Conservation (phyloP, 2,888 invertebrate genomes). For the Chymomyza caudatula region DNA sequence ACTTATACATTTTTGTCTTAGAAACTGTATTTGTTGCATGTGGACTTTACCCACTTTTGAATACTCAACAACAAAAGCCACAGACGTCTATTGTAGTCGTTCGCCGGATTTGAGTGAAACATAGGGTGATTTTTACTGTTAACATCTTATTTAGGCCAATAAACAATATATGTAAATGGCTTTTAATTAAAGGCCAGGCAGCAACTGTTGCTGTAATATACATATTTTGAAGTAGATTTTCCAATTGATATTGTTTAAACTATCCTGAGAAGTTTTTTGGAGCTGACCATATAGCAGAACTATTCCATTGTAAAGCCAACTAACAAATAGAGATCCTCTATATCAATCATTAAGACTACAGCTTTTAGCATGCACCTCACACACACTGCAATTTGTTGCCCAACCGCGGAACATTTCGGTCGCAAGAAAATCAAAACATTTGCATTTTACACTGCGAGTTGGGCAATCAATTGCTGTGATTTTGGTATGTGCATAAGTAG, state of each 20-base stretch:
- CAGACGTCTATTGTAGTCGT: constrained; percentile 24
- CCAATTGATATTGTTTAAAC: not conserved
- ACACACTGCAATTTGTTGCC: too few relatives aligned
- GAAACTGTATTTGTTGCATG: constrained; percentile 36
- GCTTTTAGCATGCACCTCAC: too few relatives aligned
- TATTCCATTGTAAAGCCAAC: too few relatives aligned
- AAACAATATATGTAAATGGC: constrained; percentile 39
- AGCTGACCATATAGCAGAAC: too few relatives aligned
- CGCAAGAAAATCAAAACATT: too few relatives aligned
- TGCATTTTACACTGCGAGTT: too few relatives aligned
- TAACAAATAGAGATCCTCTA: too few relatives aligned
- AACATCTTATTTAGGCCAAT: constrained; percentile 54
- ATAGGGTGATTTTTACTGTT: constrained; percentile 27
- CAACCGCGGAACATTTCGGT: too few relatives aligned
- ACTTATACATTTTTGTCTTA: constrained; percentile 32
- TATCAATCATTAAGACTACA: too few relatives aligned
- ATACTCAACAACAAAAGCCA: constrained; percentile 16
- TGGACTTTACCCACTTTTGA: not conserved
- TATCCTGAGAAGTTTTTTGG: too few relatives aligned
- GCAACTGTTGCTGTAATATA: not conserved
- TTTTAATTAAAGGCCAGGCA: constrained; percentile 36
- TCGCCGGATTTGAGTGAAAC: not conserved
- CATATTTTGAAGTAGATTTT: not conserved
- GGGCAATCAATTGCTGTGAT: too few relatives aligned
- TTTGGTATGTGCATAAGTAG: too few relatives aligned